Evolutionary conservation across 2,888 invertebrate species (phyloP), one percentile per base, ranked within the genome.

Genomic region (Yponomeuta malinellus): DNA sequence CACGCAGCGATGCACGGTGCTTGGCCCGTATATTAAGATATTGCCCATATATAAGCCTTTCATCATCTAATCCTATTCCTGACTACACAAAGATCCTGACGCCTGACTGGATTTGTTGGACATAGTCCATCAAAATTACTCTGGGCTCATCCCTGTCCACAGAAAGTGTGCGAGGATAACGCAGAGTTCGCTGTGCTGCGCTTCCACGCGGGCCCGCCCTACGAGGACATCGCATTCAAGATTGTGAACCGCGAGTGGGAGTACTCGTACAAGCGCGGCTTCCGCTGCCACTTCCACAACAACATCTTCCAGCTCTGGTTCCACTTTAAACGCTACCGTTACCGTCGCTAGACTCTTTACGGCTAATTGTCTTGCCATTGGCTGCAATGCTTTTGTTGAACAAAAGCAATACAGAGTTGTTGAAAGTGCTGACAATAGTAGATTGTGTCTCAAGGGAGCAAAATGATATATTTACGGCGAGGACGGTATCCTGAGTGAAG

Each of bases 271-370:
- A 99, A 99, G 88, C 94, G 98, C 75, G 99, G 99, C 43, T 99
- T 99, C 88, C 94, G 99, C 70, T 99, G 99, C 84, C 99, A 99
- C 88, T 99, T 99, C 92, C 98, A 99, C 85, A 99, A 99, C 89
- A 99, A 99, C 83, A 99, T 99, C 78, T 99, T 99, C 85, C 99
- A 99, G 86, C 92, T 99, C 63, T 99, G 99, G 99, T 99, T 99
- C 91, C 99, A 99, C 85, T 99, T 99, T 92, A 99, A 99, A 89
- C 93, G 99, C 77, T 99, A 99, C 85, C 93, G 99, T 74, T 99
- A 99, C 89, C 93, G 99, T 70, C 93, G 97, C 82, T 97, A 85
- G 77, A 73, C 70, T 43, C 43, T 43, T 8, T 6, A 1, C 9
- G 43, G 6, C 5, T 37, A 37, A 29, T 31, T 9, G 37, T 1